Conservation (phyloP, 35 echinoderm and acorn worm species). For the Eucidaris tribuloides region DNA sequence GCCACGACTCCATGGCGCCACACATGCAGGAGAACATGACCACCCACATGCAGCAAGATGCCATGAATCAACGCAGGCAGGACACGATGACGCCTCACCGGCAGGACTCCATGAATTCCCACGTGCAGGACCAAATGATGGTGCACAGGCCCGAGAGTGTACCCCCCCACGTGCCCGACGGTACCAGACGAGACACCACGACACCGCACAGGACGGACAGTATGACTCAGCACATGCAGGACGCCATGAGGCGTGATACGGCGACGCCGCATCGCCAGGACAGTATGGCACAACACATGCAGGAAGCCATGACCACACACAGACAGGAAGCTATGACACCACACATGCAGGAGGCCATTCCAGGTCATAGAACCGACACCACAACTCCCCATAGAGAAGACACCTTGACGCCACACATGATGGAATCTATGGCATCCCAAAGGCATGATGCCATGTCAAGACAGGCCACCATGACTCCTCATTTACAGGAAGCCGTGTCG, state of each 20-base stretch:
- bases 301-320: constrained; percentile 2
- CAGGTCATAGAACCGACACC: background rate
- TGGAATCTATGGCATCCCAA: constrained; percentile 3
- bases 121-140: constrained; percentile 3
- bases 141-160: constrained; percentile 16
- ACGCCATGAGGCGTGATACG: background rate
- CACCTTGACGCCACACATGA: constrained; percentile 8
- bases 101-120: constrained; percentile 12
- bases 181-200: background rate
- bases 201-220: constrained; percentile 10
- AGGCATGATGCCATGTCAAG: constrained; percentile 15
- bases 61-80: background rate
- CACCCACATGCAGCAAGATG: constrained; percentile 26
- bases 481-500: background rate
- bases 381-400: constrained; percentile 19
- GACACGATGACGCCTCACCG: background rate
- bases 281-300: constrained; percentile 1
- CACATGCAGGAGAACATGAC: constrained; percentile 9
- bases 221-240: constrained; percentile 24
- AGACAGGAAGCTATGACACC: constrained; percentile 10
- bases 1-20: background rate
- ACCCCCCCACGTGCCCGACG: background rate
- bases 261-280: constrained; percentile 8
- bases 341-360: background rate
- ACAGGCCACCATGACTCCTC: background rate